These are phyloP conservation scores for Brachionus plicatilis DNA, from an alignment of 1,140 invertebrate genomes.

Conservation along the genomic window DNA sequence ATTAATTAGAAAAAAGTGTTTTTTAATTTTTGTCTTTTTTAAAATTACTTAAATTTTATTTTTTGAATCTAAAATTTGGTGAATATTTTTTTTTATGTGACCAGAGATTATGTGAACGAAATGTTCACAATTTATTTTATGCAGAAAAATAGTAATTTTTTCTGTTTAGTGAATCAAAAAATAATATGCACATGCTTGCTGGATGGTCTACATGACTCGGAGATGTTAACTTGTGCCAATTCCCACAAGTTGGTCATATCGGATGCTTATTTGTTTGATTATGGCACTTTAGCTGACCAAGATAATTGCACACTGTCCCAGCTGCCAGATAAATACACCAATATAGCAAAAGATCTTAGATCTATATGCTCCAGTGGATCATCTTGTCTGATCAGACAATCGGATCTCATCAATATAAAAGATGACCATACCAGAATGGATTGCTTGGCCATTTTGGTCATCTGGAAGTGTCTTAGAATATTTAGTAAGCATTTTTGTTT, in stretches of 20 bases:
- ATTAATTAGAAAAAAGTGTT: no score
- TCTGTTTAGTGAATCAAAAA: not conserved
- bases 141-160: not conserved
- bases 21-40: no score
- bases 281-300: not conserved
- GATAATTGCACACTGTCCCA: not conserved
- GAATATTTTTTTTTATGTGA: no score
- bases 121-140: no score
- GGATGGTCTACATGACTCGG: not conserved
- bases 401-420: not conserved
- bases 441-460: not conserved
- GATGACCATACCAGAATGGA: not conserved
- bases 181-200: not conserved
- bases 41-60: no score
- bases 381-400: not conserved
- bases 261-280: not conserved
- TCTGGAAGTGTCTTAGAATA: not conserved
- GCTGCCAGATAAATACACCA: not conserved
- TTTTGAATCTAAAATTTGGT: no score
- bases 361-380: not conserved
- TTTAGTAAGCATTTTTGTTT: not conserved
- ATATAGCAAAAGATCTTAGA: not conserved
- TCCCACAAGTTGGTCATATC: not conserved
- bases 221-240: not conserved
- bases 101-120: no score